Percentiles rank a stretch among this genome's conserved stretches.
phyloP scores from a whole-genome alignment of 2,888 invertebrate genomes.

The Zele albiditarsus region DNA sequence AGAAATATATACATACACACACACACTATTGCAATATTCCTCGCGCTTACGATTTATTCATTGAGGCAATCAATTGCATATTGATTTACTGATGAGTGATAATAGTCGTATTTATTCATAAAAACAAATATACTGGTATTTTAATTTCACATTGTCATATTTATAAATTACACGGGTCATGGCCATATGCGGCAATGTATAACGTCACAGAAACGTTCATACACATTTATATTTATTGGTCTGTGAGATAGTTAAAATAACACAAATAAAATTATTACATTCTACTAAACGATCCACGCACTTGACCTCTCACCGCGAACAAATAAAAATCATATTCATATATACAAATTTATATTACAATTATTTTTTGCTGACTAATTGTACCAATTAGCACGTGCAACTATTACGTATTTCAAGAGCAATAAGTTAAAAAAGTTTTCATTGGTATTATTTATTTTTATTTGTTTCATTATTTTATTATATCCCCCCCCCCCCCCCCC shows the following conservation, averaged over 20 bases:
- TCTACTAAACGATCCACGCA: background rate
- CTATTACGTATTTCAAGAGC: constrained; percentile 33
- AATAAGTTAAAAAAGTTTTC: constrained; percentile 24
- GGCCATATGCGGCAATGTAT: background rate
- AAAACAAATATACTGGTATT: background rate
- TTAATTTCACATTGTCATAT: background rate
- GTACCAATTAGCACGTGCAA: constrained; percentile 37
- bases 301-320: background rate
- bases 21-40: background rate
- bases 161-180: background rate
- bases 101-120: background rate
- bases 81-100: constrained; percentile 19
- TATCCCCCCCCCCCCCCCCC: background rate
- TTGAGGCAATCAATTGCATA: constrained; percentile 39
- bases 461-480: constrained; percentile 14
- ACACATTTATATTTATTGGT: background rate
- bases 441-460: constrained; percentile 32
- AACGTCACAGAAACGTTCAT: background rate
- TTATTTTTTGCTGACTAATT: constrained; percentile 29
- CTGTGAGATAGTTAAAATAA: background rate
- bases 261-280: background rate
- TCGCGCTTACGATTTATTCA: constrained; percentile 25
- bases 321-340: background rate
- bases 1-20: background rate
- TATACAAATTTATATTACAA: constrained; percentile 17